These are phyloP conservation scores for Cerceris ruficornis DNA, from an alignment of 2,888 invertebrate genomes.

Conservation along the genomic window DNA sequence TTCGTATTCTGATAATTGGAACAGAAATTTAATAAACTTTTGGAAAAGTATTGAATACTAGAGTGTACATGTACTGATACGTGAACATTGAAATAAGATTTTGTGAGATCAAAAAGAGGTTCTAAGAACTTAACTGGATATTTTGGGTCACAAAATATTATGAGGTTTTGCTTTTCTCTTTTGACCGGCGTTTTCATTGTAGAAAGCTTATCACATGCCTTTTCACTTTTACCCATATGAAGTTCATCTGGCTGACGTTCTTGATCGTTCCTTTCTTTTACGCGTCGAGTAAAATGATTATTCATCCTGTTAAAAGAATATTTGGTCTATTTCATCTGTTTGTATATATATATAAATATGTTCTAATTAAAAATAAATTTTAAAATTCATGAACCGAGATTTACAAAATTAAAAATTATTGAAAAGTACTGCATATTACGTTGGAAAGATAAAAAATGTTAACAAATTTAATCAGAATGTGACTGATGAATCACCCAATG, in stretches of 20 bases:
- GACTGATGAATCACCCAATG: no score
- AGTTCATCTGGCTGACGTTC: neutral
- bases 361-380: no score
- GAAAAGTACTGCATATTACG: no score
- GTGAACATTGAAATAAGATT: slow-evolving; percentile 58
- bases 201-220: neutral
- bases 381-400: no score
- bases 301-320: no score
- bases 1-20: slow-evolving; percentile 47
- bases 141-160: slow-evolving; percentile 78
- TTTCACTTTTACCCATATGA: neutral
- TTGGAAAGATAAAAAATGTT: no score
- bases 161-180: slow-evolving; percentile 47
- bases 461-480: no score
- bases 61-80: slow-evolving; percentile 74
- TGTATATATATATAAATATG: neutral
- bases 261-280: neutral
- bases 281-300: no score
- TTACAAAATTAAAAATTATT: no score
- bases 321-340: neutral
- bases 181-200: slow-evolving; percentile 8
- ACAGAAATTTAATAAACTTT: slow-evolving; percentile 66
- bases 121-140: slow-evolving; percentile 76
- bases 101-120: slow-evolving; percentile 69
- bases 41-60: slow-evolving; percentile 57